These are phyloP conservation scores for Rhagologus leucostigma DNA, from an alignment of 2,113 vertebrate species.

Conservation along the genomic window DNA sequence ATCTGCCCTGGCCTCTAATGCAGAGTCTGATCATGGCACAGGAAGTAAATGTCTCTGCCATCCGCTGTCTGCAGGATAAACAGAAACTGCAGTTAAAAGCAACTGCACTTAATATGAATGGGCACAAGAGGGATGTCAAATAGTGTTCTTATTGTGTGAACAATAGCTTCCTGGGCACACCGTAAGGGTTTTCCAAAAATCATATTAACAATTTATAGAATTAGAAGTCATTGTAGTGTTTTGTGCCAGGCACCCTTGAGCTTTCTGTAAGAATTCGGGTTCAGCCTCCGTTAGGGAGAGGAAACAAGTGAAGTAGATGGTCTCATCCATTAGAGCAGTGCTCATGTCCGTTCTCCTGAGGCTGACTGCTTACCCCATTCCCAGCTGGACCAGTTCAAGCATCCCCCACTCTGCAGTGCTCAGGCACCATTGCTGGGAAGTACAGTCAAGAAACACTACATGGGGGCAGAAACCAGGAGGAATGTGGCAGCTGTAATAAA, in stretches of 20 bases:
- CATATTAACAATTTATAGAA: background rate
- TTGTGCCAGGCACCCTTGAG: background rate
- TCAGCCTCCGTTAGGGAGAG: background rate
- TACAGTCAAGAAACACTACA: background rate
- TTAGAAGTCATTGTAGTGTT: background rate
- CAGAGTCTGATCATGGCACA: background rate
- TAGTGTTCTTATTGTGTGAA: background rate
- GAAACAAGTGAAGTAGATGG: background rate
- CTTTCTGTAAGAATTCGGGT: background rate
- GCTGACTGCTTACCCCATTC: background rate
- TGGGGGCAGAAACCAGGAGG: background rate
- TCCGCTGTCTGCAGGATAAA: background rate
- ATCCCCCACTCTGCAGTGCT: background rate
- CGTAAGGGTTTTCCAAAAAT: background rate
- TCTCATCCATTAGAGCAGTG: background rate
- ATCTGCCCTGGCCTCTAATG: background rate
- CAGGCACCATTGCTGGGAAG: fast-evolving
- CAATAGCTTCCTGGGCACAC: background rate
- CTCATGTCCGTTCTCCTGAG: background rate
- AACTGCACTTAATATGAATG: background rate
- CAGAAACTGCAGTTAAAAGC: background rate
- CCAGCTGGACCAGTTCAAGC: background rate
- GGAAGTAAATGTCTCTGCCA: background rate
- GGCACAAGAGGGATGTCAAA: background rate
- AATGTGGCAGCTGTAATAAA: background rate